Conservation (phyloP, 2,113 vertebrate genomes). For the Callorhinus ursinus region DNA sequence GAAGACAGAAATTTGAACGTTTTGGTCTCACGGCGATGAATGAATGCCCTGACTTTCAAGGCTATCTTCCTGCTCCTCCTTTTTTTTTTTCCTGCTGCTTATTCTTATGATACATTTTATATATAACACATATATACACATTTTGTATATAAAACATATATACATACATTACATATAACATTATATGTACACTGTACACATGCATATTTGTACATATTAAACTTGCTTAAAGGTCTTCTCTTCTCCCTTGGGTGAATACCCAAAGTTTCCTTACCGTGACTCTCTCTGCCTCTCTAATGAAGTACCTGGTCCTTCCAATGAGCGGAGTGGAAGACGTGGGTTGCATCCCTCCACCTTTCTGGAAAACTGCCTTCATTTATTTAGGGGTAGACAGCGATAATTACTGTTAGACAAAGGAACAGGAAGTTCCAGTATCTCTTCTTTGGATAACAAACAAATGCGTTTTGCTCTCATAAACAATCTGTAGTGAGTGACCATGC, state of each 20-base stretch:
- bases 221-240: background rate
- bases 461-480: slow-evolving; percentile 2
- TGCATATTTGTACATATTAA: background rate
- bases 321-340: background rate
- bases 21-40: background rate
- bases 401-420: background rate
- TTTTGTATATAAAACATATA: background rate
- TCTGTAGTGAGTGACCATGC: background rate
- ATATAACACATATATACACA: background rate
- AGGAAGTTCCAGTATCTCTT: background rate
- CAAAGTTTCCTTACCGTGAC: background rate
- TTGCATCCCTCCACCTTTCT: background rate
- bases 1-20: background rate
- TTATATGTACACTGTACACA: background rate
- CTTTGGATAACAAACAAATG: background rate
- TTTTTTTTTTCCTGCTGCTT: background rate
- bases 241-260: background rate
- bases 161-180: background rate
- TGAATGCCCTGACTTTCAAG: background rate
- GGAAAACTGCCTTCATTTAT: background rate
- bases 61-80: background rate
- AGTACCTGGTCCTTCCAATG: background rate
- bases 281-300: background rate
- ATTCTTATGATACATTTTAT: background rate
- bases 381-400: background rate